Evolutionary conservation across 2,113 vertebrate species (phyloP).

Genomic region (Oryzias melastigma): DNA sequence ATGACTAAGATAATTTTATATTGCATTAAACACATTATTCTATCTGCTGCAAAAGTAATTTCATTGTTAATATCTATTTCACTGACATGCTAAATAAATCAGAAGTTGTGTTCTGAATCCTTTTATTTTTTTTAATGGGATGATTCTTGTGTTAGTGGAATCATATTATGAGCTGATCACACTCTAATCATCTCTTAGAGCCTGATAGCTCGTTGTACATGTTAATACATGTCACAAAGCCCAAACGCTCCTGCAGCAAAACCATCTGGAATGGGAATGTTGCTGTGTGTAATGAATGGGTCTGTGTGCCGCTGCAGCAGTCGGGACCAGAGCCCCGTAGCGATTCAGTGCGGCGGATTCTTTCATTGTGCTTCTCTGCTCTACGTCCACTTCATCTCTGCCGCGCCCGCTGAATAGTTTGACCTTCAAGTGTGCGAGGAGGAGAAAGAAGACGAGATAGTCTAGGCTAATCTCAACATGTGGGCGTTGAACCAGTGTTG

Average conservation of each 20-base stretch:
- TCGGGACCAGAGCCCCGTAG: conserved; percentile 41
- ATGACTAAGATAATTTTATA: conserved; percentile 22
- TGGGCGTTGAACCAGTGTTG: conserved; percentile 46
- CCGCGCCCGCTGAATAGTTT: conserved; percentile 43
- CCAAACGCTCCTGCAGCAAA: conserved; percentile 46
- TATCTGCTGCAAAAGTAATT: conserved; percentile 12
- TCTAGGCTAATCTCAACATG: conserved; percentile 55
- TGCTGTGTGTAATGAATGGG: conserved; percentile 42
- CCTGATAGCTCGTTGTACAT: conserved; percentile 32
- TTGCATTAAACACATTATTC: conserved; percentile 23
- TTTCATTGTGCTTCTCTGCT: conserved; percentile 36
- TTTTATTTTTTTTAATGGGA: conserved; percentile 18
- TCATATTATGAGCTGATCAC: conserved; percentile 23
- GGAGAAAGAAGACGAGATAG: conserved; percentile 22
- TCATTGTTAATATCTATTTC: conserved; percentile 22
- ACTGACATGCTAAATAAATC: conserved; percentile 30
- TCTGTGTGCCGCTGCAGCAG: conserved; percentile 39
- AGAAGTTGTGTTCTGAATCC: conserved; percentile 6
- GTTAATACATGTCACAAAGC: conserved; percentile 46
- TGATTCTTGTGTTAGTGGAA: conserved; percentile 9
- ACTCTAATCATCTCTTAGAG: conserved; percentile 25
- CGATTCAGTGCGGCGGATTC: conserved; percentile 35
- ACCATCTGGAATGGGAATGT: conserved; percentile 68
- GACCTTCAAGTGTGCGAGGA: conserved; percentile 64
- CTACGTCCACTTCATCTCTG: conserved; percentile 29